Evolutionary conservation across 2,797 vertebrate genomes (phyloP), one percentile per base, ranked within the genome.

Genomic region (Sus cebifrons): DNA sequence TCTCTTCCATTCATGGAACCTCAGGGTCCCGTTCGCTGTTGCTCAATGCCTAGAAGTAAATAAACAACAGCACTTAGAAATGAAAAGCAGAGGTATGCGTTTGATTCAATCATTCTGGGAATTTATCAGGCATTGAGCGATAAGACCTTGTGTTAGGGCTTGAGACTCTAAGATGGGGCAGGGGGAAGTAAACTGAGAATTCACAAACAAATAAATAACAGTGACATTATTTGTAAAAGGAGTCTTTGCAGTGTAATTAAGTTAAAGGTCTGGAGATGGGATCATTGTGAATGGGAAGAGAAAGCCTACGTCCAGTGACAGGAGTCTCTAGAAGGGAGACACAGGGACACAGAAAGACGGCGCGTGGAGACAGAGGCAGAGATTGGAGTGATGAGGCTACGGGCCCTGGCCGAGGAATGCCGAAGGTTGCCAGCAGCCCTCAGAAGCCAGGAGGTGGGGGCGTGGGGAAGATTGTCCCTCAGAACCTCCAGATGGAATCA

Each of bases 371-470:
- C 8, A 2, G 44, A 40, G 70, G 16, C 44, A 27, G 60, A 27
- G 60, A 77, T 5, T 13, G 16, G 58, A 64, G 36, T 64, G 32
- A 82, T 0, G 44, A 49, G 44, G 6, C 5, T 49, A 16, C 6
- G 0, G 20, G 36, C 70, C 18, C 18, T 25, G 40, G 14, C 11
- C 0, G 6, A 62, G 71, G 86, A 23, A 65, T n/a, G 9, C 27
- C 9, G 13, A 74, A 32, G 27, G 36, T 40, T 75, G 40, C 18
- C 0, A 0, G 27, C 2, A 5, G 27, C 70, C 44, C 11, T 36
- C 56, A 6, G 13, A 49, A 64, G 27, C 58, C 56, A 8, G 21
- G 56, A 79, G 32, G 36, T n/a, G 18, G 75, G 32, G 82, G n/a
- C 14, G 3, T 32, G 71, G 20, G 11, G 32, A 14, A 3, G 3